These are phyloP conservation scores for Zhuqinia jingwanae DNA, from an alignment of 2,888 invertebrate species.

Conservation along the genomic window DNA sequence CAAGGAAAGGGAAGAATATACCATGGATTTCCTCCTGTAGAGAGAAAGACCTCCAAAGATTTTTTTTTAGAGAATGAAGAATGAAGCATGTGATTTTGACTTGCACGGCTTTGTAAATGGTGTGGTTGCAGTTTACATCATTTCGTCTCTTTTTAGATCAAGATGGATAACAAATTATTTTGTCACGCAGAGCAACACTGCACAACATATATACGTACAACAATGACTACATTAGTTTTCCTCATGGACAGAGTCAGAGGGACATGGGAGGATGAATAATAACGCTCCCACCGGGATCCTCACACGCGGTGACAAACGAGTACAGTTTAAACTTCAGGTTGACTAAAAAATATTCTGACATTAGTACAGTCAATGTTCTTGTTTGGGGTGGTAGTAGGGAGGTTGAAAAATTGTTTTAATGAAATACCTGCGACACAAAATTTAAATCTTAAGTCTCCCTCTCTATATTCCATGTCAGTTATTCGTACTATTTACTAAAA, in stretches of 20 bases:
- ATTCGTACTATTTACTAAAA: no score
- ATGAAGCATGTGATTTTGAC: neutral
- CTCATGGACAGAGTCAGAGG: neutral
- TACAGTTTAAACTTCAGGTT: slow-evolving; percentile 54
- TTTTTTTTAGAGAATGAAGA: neutral
- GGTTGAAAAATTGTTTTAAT: neutral
- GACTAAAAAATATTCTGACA: no score
- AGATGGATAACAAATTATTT: no score
- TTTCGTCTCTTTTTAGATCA: neutral
- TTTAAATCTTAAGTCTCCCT: neutral
- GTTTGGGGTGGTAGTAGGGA: neutral
- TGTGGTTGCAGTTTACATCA: neutral
- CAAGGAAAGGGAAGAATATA: no score
- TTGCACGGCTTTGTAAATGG: no score
- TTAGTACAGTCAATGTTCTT: no score
- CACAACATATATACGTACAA: neutral
- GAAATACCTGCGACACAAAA: neutral
- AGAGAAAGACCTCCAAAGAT: slow-evolving; percentile 38
- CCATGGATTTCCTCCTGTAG: neutral
- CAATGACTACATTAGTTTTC: slow-evolving; percentile 39
- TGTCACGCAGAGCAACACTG: no score
- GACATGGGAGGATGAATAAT: neutral
- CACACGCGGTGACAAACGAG: slow-evolving; percentile 59
- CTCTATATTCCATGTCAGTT: no score
- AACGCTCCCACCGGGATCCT: slow-evolving; percentile 55